Conservation (phyloP, 2,888 invertebrate genomes). For the Caradrina clavipalpis region DNA sequence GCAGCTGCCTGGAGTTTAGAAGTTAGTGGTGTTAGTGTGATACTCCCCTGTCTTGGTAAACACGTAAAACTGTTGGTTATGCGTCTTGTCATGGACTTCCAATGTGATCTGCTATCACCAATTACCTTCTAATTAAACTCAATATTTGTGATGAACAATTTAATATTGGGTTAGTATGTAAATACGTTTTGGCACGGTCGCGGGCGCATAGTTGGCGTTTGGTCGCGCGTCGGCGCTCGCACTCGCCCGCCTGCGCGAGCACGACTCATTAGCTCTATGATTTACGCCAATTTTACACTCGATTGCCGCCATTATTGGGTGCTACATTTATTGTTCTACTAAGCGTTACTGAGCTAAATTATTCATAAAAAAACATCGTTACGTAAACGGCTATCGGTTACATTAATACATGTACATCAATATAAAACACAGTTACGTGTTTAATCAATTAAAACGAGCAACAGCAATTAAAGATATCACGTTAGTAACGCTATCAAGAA, state of each 20-base stretch:
- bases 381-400: constrained; percentile 8
- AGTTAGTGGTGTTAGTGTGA: too few species aligned
- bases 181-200: constrained; percentile 61
- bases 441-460: constrained; percentile 38
- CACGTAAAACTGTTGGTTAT: too few species aligned
- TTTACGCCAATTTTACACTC: constrained; percentile 62
- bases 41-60: too few species aligned
- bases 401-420: constrained; percentile 8
- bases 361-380: constrained; percentile 36
- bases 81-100: too few species aligned
- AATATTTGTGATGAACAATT: constrained; percentile 9
- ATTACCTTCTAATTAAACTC: background rate
- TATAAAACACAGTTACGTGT: constrained; percentile 34
- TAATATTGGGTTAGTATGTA: constrained; percentile 40
- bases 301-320: constrained; percentile 52
- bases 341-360: constrained; percentile 17
- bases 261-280: constrained; percentile 56
- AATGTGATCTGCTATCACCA: background rate
- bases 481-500: constrained; percentile 53
- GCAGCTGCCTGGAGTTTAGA: too few species aligned
- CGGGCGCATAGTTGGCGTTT: constrained; percentile 63
- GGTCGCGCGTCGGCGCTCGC: constrained; percentile 44
- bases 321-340: constrained; percentile 34
- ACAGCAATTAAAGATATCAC: constrained; percentile 49
- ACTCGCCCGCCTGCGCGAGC: constrained; percentile 38